Evolutionary conservation across 1,140 invertebrate genomes (phyloP), one percentile per base, ranked within the genome.

Genomic region (Ceratina australensis): DNA sequence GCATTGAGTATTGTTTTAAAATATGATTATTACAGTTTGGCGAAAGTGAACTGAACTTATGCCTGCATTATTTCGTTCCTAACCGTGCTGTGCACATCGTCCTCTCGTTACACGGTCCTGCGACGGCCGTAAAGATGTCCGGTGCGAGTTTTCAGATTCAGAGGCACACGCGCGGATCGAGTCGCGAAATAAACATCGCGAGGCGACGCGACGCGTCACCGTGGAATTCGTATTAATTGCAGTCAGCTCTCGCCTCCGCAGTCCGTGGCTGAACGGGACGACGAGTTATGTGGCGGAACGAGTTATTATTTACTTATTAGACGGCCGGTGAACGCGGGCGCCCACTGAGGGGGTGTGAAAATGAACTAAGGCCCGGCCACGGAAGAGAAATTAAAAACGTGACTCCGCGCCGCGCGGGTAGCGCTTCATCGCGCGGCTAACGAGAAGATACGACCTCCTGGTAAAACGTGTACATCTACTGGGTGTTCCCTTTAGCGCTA

Each of bases 321-420:
- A 86, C 69, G 68, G 54, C 60, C 65, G 74, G 59, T 67, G 76
- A 78, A 63, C 60, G 66, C 61, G 67, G 67, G 57, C 72, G 73
- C 61, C 67, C 54, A 67, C 71, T 28, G 80, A 60, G 75, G 69
- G 86, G 85, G 86, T 87, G 86, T 87, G 86, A 87, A 87, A 87
- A 87, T 87, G 83, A 87, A 87, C 78, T 87, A 86, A 87, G 80
- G 71, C 79, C 86, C 68, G 75, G 33, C 33, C 33, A 42, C 74
- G 26, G 18, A 82, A 66, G 85, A 87, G 87, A 88, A 88, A 88
- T 88, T 88, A 88, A 88, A 88, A 88, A 88, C 87, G 87, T 88
- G 87, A 88, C 87, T 88, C 79, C 68, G 72, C 78, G 79, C 52
- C 52, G 75, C 84, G 80, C 79, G 83, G 79, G 82, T 87, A 84